Base-by-base conservation (phyloP, 2,113 vertebrate species). In the Corydoras sp. region DNA sequence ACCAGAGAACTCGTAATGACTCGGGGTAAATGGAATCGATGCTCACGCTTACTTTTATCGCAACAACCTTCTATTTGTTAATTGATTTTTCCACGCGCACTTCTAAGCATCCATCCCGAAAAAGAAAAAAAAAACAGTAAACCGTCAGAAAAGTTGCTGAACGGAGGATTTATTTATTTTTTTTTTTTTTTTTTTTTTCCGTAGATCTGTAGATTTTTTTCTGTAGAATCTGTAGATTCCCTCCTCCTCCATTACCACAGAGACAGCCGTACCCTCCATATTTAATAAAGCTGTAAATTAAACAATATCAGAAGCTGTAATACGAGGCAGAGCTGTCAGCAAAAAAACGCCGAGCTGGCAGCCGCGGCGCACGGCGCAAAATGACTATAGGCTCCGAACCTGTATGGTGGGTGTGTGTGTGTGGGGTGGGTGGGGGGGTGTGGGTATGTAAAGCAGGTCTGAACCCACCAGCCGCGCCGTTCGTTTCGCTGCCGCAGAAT, bases 401-500 rank as follows among this genome's bases (percentile, higher is more conserved):
- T 43, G 35, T 43, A 43, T 8, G 35, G 35, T 5, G 35, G 35
- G 35, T 0, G 7, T 4, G 7, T 43, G 35, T 8, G 4, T 4
- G 35, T 5, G 35, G 1, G 4, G 4, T 4, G 35, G 0, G 35
- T 43, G 4, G 18, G 35, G 35, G 9, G 15, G 31, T 10, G 10
- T 53, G 13, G 10, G n/a, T 7, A n/a, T 56, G 13, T 56, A 56
- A 60, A 43, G 31, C 58, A n/a, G 58, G 56, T 12, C 54, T 54
- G 48, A 31, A 61, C 60, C 49, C n/a, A 35, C 60, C 30, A 59
- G 71, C 29, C 18, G 61, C 64, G 66, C 3, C 29, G 53, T 69
- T 81, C 63, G 73, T 82, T 78, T 76, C 54, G 55, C 73, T 60
- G 49, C 72, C 72, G 59, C 68, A 58, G 71, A 43, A 72, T 87